Percentiles rank a stretch among this genome's conserved stretches.
These are phyloP conservation scores for Ornithoptera alexandrae DNA, from an alignment of 2,888 invertebrate genomes.

Conservation along the genomic window DNA sequence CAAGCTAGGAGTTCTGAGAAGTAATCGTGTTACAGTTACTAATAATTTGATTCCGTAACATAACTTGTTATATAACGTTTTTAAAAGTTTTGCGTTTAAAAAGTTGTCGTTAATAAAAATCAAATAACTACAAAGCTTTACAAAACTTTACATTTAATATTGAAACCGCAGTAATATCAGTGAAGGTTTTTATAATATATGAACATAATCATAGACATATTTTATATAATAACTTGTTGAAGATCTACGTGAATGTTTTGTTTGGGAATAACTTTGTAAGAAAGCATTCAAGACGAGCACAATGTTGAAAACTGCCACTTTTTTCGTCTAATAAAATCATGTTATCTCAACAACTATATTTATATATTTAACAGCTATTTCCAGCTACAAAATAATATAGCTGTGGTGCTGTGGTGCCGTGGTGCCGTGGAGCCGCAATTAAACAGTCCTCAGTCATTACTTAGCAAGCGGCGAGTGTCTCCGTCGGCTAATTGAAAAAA, in stretches of 20 bases:
- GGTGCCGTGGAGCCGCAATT: not conserved
- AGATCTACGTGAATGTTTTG: too few species aligned
- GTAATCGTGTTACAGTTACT: not conserved
- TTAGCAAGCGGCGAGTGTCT: conserved; percentile 12
- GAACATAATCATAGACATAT: too few species aligned
- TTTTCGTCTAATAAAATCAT: too few species aligned
- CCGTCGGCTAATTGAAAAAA: conserved; percentile 27
- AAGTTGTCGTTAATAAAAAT: too few species aligned
- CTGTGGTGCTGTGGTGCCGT: not conserved
- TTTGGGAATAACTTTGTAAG: too few species aligned
- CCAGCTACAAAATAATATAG: conserved; percentile 1
- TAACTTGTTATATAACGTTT: not conserved
- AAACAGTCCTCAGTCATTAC: conserved; percentile 18
- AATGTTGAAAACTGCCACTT: too few species aligned
- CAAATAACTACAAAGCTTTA: not conserved
- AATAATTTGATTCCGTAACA: not conserved
- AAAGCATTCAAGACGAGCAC: too few species aligned
- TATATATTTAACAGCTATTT: not conserved
- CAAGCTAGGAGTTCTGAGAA: not conserved
- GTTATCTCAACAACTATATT: too few species aligned
- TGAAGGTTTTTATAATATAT: too few species aligned
- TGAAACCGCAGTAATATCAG: not conserved
- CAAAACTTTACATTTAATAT: not conserved
- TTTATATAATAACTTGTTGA: too few species aligned
- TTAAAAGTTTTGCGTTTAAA: not conserved